phyloP scores from a whole-genome alignment of 1,140 invertebrate species.

The Anoplolepis gracilipes region DNA sequence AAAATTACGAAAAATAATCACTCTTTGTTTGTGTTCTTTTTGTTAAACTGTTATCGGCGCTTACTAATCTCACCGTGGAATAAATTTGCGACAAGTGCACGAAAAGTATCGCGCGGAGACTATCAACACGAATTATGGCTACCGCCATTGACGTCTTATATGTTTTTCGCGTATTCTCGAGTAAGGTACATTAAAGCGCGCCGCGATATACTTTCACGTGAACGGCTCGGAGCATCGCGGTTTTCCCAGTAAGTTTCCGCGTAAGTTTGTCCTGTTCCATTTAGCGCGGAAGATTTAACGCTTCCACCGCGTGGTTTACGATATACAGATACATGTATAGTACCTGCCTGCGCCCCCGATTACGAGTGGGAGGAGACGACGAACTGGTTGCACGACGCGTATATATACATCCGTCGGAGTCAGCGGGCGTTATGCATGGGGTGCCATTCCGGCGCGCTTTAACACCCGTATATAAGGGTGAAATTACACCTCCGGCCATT shows the following conservation, averaged over 20 bases:
- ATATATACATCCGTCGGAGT: slow-evolving; percentile 48
- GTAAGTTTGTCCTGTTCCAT: slow-evolving; percentile 77
- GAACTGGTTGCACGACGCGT: slow-evolving; percentile 47
- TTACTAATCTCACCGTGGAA: not conserved
- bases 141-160: slow-evolving; percentile 41
- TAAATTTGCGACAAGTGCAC: not conserved
- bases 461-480: slow-evolving; percentile 78
- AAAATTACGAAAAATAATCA: too few relatives aligned
- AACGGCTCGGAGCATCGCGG: slow-evolving; percentile 67
- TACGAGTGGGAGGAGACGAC: slow-evolving; percentile 69
- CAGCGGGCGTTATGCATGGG: slow-evolving; percentile 74
- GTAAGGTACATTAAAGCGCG: slow-evolving; percentile 57
- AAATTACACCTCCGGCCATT: slow-evolving; percentile 76
- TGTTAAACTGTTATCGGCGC: not conserved
- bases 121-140: not conserved
- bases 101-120: slow-evolving; percentile 2
- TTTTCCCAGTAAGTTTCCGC: slow-evolving; percentile 75
- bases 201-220: slow-evolving; percentile 16
- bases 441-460: slow-evolving; percentile 78
- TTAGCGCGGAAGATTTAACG: slow-evolving; percentile 79
- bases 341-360: slow-evolving; percentile 68
- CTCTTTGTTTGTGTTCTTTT: too few relatives aligned
- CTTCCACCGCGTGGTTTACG: slow-evolving; percentile 77
- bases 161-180: slow-evolving; percentile 47
- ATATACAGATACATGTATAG: slow-evolving; percentile 67